These are phyloP conservation scores for Holocentrus rufus DNA, from an alignment of 2,797 vertebrate genomes.

Conservation along the genomic window DNA sequence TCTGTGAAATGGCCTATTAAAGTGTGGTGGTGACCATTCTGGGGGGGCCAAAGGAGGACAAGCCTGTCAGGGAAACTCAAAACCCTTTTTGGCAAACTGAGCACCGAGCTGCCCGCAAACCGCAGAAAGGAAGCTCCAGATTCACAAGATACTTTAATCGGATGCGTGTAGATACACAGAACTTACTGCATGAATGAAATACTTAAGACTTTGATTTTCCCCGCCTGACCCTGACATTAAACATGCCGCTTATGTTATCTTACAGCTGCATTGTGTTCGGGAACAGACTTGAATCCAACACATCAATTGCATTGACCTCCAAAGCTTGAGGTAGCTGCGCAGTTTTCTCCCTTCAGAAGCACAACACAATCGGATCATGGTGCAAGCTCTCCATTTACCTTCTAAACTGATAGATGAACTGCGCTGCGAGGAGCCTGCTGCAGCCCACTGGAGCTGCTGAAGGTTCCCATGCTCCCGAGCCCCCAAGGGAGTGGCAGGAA, in stretches of 20 bases:
- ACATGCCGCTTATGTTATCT: constrained; percentile 39
- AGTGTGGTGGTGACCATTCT: constrained; percentile 72
- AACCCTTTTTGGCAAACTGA: constrained; percentile 66
- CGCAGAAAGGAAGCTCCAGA: constrained; percentile 62
- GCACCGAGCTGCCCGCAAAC: constrained; percentile 55
- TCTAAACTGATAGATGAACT: constrained; percentile 67
- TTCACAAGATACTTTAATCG: constrained; percentile 61
- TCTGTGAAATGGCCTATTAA: constrained; percentile 80
- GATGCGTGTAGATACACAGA: constrained; percentile 45
- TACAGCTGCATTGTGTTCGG: constrained; percentile 8
- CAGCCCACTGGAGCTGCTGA: constrained; percentile 44
- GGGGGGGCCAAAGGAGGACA: constrained; percentile 64
- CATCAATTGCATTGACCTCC: background rate
- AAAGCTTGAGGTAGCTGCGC: background rate
- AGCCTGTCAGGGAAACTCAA: constrained; percentile 69
- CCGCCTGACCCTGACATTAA: constrained; percentile 10
- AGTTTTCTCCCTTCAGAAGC: background rate
- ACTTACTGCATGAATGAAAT: constrained; percentile 47
- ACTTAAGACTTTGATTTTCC: constrained; percentile 63
- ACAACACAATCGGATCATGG: constrained; percentile 7
- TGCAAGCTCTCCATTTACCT: constrained; percentile 20
- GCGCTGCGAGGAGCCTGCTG: constrained; percentile 51
- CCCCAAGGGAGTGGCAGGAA: constrained; percentile 76
- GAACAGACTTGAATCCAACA: constrained; percentile 11
- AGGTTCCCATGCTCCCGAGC: constrained; percentile 72